Evolutionary conservation across 2,888 invertebrate species (phyloP).

Genomic region (Papilio protenor): DNA sequence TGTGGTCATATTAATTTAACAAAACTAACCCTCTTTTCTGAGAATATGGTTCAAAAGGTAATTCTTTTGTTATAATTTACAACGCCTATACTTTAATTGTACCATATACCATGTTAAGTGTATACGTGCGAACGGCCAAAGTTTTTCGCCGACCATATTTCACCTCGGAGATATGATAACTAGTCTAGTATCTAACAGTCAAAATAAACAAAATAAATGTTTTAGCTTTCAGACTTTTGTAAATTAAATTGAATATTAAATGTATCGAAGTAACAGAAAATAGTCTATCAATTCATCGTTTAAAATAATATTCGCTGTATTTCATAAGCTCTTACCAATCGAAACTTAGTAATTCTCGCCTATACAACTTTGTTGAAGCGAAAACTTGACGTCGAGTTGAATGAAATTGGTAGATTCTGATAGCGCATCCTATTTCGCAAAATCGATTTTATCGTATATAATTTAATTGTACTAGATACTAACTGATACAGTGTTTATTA

Average conservation of each 20-base stretch:
- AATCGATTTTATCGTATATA: slow-evolving; percentile 43
- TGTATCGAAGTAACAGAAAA: not conserved
- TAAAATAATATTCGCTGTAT: slow-evolving; percentile 53
- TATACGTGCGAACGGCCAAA: not conserved
- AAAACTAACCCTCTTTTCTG: slow-evolving; percentile 5
- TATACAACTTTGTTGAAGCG: slow-evolving; percentile 47
- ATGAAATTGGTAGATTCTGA: slow-evolving; percentile 50
- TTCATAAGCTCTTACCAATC: slow-evolving; percentile 50
- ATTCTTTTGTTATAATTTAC: not conserved
- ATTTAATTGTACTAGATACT: slow-evolving; percentile 38
- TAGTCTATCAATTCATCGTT: slow-evolving; percentile 28
- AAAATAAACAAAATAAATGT: not conserved
- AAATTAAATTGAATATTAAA: not conserved
- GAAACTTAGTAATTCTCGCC: slow-evolving; percentile 50
- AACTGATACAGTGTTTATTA: slow-evolving; percentile 9
- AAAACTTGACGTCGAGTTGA: slow-evolving; percentile 45
- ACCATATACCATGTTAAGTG: not conserved
- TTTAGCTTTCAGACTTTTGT: not conserved
- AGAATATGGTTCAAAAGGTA: not conserved
- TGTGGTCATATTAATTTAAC: slow-evolving; percentile 45
- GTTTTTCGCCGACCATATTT: not conserved
- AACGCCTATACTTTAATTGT: not conserved
- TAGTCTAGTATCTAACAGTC: no score
- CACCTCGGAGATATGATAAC: not conserved
- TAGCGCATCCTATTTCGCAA: slow-evolving; percentile 48